phyloP scores from a whole-genome alignment of 2,113 vertebrate species.

The Ptyas mucosa region DNA sequence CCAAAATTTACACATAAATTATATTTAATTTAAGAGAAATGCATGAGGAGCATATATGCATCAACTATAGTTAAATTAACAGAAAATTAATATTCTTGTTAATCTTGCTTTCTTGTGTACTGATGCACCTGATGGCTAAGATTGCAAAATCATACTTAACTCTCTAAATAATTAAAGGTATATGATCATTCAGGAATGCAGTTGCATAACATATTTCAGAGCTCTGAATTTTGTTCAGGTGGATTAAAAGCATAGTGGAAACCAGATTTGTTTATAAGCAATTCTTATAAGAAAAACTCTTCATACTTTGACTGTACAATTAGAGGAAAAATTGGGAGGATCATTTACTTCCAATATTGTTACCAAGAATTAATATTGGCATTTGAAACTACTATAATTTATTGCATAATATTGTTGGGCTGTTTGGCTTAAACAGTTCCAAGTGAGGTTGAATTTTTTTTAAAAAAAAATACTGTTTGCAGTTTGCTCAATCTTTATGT shows the following conservation, averaged over 20 bases:
- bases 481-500: slow-evolving; percentile 36
- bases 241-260: background rate
- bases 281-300: background rate
- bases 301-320: background rate
- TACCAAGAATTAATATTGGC: background rate
- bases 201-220: background rate
- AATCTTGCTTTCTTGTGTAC: background rate
- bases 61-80: background rate
- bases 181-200: background rate
- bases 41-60: background rate
- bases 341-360: background rate
- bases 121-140: background rate
- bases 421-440: slow-evolving; percentile 10
- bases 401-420: slow-evolving; percentile 11
- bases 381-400: background rate
- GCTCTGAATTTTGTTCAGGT: background rate
- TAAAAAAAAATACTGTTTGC: background rate
- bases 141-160: background rate
- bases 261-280: background rate
- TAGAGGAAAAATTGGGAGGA: background rate
- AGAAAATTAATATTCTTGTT: background rate
- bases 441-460: background rate
- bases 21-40: background rate
- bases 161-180: background rate
- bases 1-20: background rate